These are phyloP conservation scores for Diplosoma virens DNA, from an alignment of 23 tunicate genomes.

Conservation along the genomic window DNA sequence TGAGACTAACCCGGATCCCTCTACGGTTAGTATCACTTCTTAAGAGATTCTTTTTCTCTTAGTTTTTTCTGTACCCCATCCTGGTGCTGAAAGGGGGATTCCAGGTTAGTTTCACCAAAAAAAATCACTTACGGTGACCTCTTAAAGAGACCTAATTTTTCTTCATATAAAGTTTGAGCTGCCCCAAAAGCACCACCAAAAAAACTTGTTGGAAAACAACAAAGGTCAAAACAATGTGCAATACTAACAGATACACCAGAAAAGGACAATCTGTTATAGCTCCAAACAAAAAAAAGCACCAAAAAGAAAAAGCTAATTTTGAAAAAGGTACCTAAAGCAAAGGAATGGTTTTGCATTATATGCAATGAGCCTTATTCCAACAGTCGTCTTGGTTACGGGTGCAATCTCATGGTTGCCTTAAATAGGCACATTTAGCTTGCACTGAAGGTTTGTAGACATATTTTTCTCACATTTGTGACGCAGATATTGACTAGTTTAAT, in stretches of 20 bases:
- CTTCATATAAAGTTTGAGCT: neutral
- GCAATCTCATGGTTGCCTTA: neutral
- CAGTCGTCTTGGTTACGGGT: constrained; percentile 9
- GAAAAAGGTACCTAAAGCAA: neutral
- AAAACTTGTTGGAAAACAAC: neutral
- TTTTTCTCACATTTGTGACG: neutral
- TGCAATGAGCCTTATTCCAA: neutral
- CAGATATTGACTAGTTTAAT: no score
- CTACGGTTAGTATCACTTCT: no score
- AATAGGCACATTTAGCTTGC: neutral
- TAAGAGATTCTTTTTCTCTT: no score
- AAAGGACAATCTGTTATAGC: no score
- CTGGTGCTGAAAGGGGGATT: no score
- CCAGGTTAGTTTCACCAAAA: no score
- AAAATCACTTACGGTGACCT: no score
- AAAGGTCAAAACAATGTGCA: neutral
- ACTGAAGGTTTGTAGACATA: constrained; percentile 3
- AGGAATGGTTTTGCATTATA: neutral
- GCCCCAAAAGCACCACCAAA: neutral
- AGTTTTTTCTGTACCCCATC: no score
- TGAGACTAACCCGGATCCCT: no score
- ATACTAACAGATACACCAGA: constrained; percentile 10
- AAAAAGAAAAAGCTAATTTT: neutral
- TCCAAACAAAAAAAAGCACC: neutral
- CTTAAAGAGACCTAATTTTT: no score